A percentile compares a stretch with the other conserved stretches of the same genome.
Evolutionary conservation across 2,113 vertebrate genomes (phyloP).

Genomic region (Neotragus pygmaeus): DNA sequence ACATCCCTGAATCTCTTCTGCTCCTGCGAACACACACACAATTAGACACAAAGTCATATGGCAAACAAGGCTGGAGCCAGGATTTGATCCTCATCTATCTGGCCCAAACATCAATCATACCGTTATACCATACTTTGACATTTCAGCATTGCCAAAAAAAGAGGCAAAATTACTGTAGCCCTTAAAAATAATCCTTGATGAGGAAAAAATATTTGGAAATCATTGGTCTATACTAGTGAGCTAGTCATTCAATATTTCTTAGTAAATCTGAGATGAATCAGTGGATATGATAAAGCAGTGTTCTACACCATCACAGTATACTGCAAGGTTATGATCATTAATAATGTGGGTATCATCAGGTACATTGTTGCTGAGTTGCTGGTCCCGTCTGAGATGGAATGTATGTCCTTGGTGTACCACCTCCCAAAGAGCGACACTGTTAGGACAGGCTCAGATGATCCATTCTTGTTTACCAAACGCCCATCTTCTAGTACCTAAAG

Average conservation of each 20-base stretch:
- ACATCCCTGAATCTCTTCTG: background rate
- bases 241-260: background rate
- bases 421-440: conserved; percentile 73
- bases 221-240: background rate
- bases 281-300: background rate
- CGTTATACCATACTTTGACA: background rate
- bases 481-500: conserved; percentile 71
- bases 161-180: background rate
- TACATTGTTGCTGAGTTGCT: background rate
- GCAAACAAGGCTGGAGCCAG: background rate
- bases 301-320: background rate
- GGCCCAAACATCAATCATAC: background rate
- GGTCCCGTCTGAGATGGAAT: background rate
- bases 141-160: background rate
- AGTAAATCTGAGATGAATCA: background rate
- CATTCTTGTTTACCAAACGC: conserved; percentile 43
- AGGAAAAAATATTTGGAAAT: background rate
- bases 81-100: background rate
- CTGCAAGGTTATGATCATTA: background rate
- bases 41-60: background rate
- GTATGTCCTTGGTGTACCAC: conserved; percentile 64
- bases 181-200: background rate
- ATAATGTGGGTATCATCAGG: background rate
- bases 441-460: conserved; percentile 64
- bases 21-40: background rate